Conservation (phyloP, 2,888 invertebrate species). For the Microctonus hyperodae region DNA sequence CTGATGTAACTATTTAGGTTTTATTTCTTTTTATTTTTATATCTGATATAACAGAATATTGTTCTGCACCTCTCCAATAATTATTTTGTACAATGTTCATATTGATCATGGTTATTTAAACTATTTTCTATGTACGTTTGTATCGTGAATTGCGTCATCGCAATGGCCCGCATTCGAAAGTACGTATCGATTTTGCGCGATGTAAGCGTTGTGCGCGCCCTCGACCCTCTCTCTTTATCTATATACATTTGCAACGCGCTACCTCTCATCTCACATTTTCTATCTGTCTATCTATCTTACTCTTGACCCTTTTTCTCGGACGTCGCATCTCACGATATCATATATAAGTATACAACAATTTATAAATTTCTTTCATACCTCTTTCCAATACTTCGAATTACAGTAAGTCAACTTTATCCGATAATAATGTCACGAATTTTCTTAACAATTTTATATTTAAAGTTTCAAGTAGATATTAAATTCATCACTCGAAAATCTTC, state of each 20-base stretch:
- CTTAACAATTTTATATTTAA: neutral
- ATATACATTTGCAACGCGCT: neutral
- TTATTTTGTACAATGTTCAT: neutral
- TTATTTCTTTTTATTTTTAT: neutral
- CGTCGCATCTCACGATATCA: no score
- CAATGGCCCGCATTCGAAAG: conserved; percentile 47
- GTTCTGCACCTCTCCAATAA: neutral
- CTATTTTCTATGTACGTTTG: conserved; percentile 19
- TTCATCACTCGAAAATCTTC: neutral
- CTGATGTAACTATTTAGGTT: neutral
- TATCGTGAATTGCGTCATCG: conserved; percentile 48
- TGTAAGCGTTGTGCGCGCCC: conserved; percentile 32
- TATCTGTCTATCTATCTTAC: neutral
- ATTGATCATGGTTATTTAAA: neutral
- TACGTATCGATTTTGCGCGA: conserved; percentile 44
- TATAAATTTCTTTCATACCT: neutral
- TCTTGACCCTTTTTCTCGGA: neutral
- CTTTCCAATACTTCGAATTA: neutral
- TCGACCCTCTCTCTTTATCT: conserved; percentile 17
- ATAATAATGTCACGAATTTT: neutral
- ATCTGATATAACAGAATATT: neutral
- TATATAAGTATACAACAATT: neutral
- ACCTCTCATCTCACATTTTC: neutral
- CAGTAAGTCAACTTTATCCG: neutral
- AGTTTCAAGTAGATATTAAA: neutral